Base-by-base conservation (phyloP, 2,113 vertebrate genomes). In the Pangasianodon gigas region DNA sequence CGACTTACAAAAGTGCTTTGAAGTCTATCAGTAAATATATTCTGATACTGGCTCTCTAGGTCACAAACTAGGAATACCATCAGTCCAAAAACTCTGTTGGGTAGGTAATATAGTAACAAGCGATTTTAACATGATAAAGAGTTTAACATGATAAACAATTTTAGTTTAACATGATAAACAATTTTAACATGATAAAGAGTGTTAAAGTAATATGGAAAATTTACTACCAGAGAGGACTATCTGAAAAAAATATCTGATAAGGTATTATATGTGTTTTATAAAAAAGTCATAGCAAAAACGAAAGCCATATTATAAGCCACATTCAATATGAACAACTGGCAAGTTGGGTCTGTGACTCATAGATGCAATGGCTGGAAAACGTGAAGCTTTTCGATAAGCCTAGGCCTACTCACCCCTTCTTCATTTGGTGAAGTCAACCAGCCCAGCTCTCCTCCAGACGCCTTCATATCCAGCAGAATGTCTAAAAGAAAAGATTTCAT, bases 351-450 rank as follows among this genome's bases (percentile, higher is more conserved):
- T 84, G 4, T 92, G 91, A 87, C 87, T 85, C 88, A 90, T 89
- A 62, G 26, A 54, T 75, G n/a, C 60, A 77, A 84, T 9, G 46
- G 19, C 44, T 84, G 67, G 79, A 58, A 88, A 48, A 83, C 69
- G 54, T 88, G 29, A 54, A 44, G 21, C 77, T 87, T 75, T 60
- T 14, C 1, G 0, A 56, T 65, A 82, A 81, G 13, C 14, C 56
- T 60, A 1, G 24, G n/a, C 24, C 32, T 19, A 95, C 97, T 98
- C 96, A 96, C 98, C 94, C 98, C 98, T 93, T 96, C 96, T 94
- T 97, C 97, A 10, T 96, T 95, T 29, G 98, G 98, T 32, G 93
- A 94, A 1, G 97, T 97, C 93, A 99, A 94, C 98, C 98, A 99
- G 54, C 98, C 98, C 29, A 98, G 94, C 90, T 99, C 98, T 46